Percentiles rank a stretch among this genome's conserved stretches.
These are phyloP conservation scores for Mesitornis unicolor DNA, from an alignment of 2,113 vertebrate genomes.

Conservation along the genomic window DNA sequence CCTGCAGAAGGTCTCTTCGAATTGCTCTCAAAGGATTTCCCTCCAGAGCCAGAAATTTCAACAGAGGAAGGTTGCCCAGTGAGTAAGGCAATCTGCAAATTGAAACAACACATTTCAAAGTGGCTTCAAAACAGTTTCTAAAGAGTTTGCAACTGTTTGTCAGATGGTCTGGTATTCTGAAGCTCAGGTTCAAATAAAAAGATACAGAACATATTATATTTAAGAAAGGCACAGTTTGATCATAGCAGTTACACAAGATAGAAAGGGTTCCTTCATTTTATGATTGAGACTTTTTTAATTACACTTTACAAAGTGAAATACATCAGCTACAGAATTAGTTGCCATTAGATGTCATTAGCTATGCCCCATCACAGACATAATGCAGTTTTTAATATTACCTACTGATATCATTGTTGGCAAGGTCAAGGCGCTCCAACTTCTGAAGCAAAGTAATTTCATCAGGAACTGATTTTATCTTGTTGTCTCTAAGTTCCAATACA, in stretches of 20 bases:
- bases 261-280: background rate
- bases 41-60: conserved; percentile 88
- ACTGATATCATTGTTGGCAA: conserved; percentile 91
- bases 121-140: background rate
- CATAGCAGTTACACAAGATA: background rate
- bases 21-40: conserved; percentile 92
- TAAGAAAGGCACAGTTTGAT: background rate
- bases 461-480: conserved; percentile 88
- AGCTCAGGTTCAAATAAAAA: background rate
- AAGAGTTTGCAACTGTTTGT: background rate
- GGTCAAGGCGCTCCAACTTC: conserved; percentile 88
- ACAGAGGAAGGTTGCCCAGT: conserved; percentile 83
- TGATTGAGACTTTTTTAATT: background rate
- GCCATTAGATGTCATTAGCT: background rate
- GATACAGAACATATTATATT: background rate
- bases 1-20: conserved; percentile 88
- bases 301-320: background rate
- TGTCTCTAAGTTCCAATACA: conserved; percentile 91
- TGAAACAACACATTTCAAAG: background rate
- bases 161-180: background rate
- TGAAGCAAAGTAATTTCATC: conserved; percentile 83
- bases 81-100: conserved; percentile 84
- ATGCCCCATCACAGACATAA: background rate
- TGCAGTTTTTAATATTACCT: conserved; percentile 73
- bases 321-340: background rate